Base-by-base conservation (phyloP, 1,140 invertebrate species). In the Drosophila repleta region DNA sequence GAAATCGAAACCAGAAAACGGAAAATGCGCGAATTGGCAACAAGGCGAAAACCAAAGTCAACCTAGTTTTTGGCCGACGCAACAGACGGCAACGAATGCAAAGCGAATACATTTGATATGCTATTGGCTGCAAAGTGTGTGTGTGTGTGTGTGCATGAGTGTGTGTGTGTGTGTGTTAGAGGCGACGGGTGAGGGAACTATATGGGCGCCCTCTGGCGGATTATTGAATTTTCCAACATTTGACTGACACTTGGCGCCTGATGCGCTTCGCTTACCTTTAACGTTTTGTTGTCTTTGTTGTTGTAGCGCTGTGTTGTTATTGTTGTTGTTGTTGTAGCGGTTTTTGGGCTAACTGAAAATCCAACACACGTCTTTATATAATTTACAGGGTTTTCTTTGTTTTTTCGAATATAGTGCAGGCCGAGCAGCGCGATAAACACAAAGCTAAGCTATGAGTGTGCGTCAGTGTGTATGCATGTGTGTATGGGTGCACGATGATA, bases 171-270 rank as follows among this genome's bases (percentile, higher is more conserved):
- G 48, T 26, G n/a, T 29, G 24, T 51, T 24, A 17, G 15, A 29
- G 48, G 8, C 60, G 74, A 32, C 29, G 53, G 41, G 57, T 43
- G 39, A 43, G 53, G 60, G 43, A 41, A 55, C 63, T 63, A 20
- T 21, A 75, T 70, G 66, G 74, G 81, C 66, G 82, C 82, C 71
- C 83, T 68, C 41, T 77, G 83, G 78, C 83, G 82, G 78, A 87
- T 87, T 87, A 87, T 87, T 87, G 82, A 87, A 87, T 87, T 87
- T 87, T 87, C 82, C 82, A 87, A 81, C 83, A 78, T 88, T 82
- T 70, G 72, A 74, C 71, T 81, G 72, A 88, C 83, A 82, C 78
- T 85, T 85, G 82, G 78, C 82, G 82, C 78, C 83, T 82, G 75
- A 74, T 78, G 74, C 52, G 63, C 74, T 62, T 46, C 48, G 49